phyloP scores from a whole-genome alignment of 2,113 vertebrate genomes.

The Apus apus region DNA sequence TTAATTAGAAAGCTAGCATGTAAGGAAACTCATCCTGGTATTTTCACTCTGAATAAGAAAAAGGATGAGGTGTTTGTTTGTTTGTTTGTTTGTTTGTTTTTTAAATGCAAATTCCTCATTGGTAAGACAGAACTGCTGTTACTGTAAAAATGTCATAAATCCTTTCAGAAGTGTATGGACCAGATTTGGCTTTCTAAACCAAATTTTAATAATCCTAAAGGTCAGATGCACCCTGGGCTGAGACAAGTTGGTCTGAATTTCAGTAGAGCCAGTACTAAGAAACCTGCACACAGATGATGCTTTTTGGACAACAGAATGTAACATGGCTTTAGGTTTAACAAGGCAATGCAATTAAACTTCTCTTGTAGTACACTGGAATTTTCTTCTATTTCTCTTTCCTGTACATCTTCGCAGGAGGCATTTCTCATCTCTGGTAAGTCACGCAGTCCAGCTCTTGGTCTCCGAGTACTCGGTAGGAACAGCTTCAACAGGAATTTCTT shows the following conservation, averaged over 20 bases:
- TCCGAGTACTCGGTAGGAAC: background rate
- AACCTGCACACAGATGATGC: rapidly evolving
- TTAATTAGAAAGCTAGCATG: background rate
- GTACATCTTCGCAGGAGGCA: rapidly evolving
- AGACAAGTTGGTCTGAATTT: background rate
- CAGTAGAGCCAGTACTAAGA: background rate
- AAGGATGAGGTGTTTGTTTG: background rate
- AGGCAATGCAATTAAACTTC: background rate
- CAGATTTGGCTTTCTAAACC: background rate
- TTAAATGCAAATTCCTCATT: no score
- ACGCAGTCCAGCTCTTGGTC: background rate
- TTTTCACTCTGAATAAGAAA: background rate
- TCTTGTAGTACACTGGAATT: background rate
- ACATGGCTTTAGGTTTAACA: background rate
- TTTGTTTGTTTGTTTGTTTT: background rate
- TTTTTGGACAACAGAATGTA: background rate
- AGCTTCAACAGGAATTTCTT: background rate
- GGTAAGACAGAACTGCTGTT: background rate
- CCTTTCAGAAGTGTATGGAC: background rate
- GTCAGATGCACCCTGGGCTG: background rate
- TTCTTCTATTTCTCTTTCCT: background rate
- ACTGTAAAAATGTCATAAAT: background rate
- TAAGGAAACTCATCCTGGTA: background rate
- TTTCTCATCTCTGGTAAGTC: background rate
- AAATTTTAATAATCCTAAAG: background rate